Conservation (phyloP, 2,797 vertebrate genomes). For the Esox lucius region DNA sequence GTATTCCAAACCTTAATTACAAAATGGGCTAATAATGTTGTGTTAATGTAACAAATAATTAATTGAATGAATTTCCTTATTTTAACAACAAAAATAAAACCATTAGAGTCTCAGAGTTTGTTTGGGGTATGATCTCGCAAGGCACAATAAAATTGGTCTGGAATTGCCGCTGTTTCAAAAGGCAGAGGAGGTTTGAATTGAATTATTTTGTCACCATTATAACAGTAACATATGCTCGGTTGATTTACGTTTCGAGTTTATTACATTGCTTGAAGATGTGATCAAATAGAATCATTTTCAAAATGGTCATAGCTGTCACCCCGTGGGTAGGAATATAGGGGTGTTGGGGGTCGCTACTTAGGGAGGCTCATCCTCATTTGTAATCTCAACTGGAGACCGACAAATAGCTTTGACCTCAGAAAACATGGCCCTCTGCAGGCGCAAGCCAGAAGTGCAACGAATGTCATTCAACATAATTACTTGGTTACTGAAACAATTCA, state of each 20-base stretch:
- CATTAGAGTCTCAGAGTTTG: conserved; percentile 26
- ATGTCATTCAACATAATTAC: conserved; percentile 66
- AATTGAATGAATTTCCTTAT: conserved; percentile 43
- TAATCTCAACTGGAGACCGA: conserved; percentile 81
- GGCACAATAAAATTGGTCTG: not conserved
- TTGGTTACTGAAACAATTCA: conserved; percentile 69
- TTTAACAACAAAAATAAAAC: conserved; percentile 41
- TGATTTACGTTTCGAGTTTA: conserved; percentile 35
- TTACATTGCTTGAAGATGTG: conserved; percentile 62
- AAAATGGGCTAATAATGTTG: conserved; percentile 51
- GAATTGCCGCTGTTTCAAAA: not conserved
- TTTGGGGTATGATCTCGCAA: conserved; percentile 5
- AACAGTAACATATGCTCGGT: conserved; percentile 16
- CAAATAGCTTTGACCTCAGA: conserved; percentile 81
- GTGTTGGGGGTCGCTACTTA: conserved; percentile 67
- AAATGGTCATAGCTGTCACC: conserved; percentile 63
- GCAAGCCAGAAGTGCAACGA: conserved; percentile 71
- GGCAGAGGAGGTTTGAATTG: not conserved
- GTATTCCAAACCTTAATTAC: conserved; percentile 53
- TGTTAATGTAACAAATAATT: conserved; percentile 47
- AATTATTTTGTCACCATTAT: conserved; percentile 1
- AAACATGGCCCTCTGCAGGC: conserved; percentile 75
- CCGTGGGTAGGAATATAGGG: conserved; percentile 67
- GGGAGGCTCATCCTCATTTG: conserved; percentile 82
- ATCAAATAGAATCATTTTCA: conserved; percentile 69